Base-by-base conservation (phyloP, 2,797 vertebrate species). In the Erethizon dorsatum region DNA sequence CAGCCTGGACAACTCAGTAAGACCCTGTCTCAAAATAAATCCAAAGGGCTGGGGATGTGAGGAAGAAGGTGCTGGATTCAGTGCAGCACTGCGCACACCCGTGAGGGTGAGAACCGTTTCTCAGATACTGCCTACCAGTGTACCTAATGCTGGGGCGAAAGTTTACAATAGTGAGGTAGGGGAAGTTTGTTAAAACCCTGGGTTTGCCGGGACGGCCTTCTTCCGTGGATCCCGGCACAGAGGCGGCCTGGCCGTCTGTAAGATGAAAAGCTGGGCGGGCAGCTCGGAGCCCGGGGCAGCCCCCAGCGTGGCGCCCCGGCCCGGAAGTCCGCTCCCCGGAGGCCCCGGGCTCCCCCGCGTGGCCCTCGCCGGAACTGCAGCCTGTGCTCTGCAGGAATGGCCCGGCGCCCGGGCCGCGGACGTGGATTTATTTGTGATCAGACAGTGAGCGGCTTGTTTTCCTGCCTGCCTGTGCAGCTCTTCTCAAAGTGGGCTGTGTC, bases 311-410 rank as follows among this genome's bases (percentile, higher is more conserved):
- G 3, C 11, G 59, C 24, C 65, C 65, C 65, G 65, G 15, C 65
- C 65, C 65, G 37, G 24, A n/a, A 79, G 52, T 13, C 33, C 18
- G 22, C 20, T 67, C 20, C 18, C 52, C 45, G 33, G 31, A 0
- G 10, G 13, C 47, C 52, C 17, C n/a, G 20, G 0, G 6, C 83
- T 41, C 83, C 79, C 88, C 50, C 93, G 56, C 41, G 71, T n/a
- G 94, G 47, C n/a, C 13, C 0, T 9, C 0, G 2, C 0, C 0
- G 14, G 6, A 83, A 6, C 79, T 78, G 20, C 95, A 93, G 56
- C 90, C 79, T 57, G 6, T 4, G 73, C n/a, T 2, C 0, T 5
- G 12, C 24, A 0, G 31, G 37, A n/a, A 26, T 14, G 1, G 6
- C 71, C 71, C 37, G 6, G 14, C 14, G 33, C 33, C 15, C 33